phyloP scores from a whole-genome alignment of 1,140 invertebrate species.

The Bombus confusus region DNA sequence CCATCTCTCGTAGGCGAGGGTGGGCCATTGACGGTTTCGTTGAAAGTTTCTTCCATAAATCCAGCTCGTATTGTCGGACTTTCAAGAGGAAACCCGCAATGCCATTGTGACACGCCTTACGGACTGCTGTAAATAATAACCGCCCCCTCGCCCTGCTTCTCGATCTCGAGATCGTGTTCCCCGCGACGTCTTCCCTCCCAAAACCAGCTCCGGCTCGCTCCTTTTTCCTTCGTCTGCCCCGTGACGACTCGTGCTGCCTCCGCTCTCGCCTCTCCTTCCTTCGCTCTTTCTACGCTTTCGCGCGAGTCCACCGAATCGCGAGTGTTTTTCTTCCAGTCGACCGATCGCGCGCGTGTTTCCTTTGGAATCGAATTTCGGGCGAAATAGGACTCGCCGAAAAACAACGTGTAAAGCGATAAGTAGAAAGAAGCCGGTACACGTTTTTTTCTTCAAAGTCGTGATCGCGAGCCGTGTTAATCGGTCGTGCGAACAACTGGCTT shows the following conservation, averaged over 20 bases:
- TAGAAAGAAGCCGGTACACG: neutral
- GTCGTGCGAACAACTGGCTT: too few relatives aligned
- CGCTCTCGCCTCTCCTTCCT: neutral
- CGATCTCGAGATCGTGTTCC: slow-evolving; percentile 27
- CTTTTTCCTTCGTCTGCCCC: neutral
- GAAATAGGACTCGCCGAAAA: neutral
- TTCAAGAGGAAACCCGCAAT: slow-evolving; percentile 82
- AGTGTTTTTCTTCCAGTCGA: neutral
- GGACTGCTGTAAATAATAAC: slow-evolving; percentile 76
- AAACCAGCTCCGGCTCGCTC: slow-evolving; percentile 29
- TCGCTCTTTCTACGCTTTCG: too few relatives aligned
- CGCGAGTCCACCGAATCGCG: neutral
- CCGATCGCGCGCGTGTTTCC: neutral
- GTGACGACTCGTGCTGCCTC: too few relatives aligned
- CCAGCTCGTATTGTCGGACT: slow-evolving; percentile 78
- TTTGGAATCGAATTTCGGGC: neutral
- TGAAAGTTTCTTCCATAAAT: slow-evolving; percentile 82
- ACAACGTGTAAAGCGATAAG: neutral
- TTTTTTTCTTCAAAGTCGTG: neutral
- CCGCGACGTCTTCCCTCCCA: slow-evolving; percentile 30
- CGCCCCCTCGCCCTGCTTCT: slow-evolving; percentile 36
- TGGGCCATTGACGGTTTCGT: slow-evolving; percentile 81
- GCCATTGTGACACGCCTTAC: slow-evolving; percentile 80
- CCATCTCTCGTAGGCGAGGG: slow-evolving; percentile 59
- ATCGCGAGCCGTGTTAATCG: too few relatives aligned